Evolutionary conservation across 2,888 invertebrate species (phyloP), one percentile per base, ranked within the genome.

Genomic region (Pyralis farinalis): DNA sequence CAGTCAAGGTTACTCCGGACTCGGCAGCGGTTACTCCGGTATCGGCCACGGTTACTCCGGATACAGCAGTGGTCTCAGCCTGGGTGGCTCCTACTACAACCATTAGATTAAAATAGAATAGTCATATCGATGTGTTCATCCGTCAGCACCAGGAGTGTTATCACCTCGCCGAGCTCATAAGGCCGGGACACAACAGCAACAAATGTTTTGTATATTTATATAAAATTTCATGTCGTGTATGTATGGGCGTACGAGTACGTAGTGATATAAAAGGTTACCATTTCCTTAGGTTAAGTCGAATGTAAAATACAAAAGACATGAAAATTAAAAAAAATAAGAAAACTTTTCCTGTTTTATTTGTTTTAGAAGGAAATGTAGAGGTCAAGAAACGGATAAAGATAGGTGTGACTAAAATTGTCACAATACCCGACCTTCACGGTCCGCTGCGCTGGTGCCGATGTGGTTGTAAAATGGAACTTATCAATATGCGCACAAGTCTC

Each of bases 261-360:
- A 82, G 86, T 87, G 86, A 87, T 86, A 76, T 71, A 78, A 80
- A 73, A 78, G 64, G 86, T 85, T 87, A 86, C 86, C 87, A 85
- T 75, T 77, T 66, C n/a, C n/a, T 58, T 79, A 79, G 81, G 66
- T 71, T 84, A 85, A 83, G 85, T 71, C 55, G 75, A 81, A 71
- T 79, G 77, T 84, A 83, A 82, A 74, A 78, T 63, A 63, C 55
- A 57, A 64, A 61, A 77, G 63, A 70, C 70, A 76, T 64, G 71
- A 75, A 71, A 78, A 71, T 65, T 68, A 73, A 71, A 65, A 65
- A 64, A 59, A 55, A 49, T 46, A 32, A 25, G 27, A 53, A 58
- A 62, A 60, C 57, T 49, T 42, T 45, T 45, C 47, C 49, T 58
- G 63, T 72, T 71, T 77, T 49, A 65, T 64, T 70, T 54, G 58